phyloP scores from a whole-genome alignment of 2,888 invertebrate genomes.

The Eutolmus rufibarbis region DNA sequence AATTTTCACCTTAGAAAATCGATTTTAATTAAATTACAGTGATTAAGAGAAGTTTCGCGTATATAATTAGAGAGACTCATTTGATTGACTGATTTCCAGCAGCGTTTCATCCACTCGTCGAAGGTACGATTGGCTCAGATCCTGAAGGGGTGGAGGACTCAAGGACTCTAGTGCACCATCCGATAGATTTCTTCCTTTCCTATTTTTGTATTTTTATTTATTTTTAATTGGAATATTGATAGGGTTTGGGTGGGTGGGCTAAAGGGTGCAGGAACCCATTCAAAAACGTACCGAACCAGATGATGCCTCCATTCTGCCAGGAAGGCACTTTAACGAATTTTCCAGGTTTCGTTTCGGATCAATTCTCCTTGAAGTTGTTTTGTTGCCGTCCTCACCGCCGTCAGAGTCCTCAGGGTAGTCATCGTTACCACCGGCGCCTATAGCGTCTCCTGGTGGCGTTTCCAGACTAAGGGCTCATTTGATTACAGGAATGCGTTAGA shows the following conservation, averaged over 20 bases:
- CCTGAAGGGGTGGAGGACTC: neutral
- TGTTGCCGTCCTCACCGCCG: neutral
- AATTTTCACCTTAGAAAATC: conserved; percentile 40
- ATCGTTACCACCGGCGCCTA: neutral
- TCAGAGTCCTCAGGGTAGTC: neutral
- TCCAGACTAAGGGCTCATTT: neutral
- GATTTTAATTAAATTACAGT: conserved; percentile 48
- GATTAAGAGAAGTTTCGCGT: conserved; percentile 47
- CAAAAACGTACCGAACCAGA: neutral
- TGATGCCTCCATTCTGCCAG: neutral
- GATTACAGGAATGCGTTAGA: conserved; percentile 5
- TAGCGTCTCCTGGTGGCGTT: neutral
- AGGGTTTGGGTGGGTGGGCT: neutral
- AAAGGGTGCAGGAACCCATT: neutral
- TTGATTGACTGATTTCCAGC: conserved; percentile 46
- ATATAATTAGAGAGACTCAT: conserved; percentile 47
- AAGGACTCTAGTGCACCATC: neutral
- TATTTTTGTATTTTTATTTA: neutral
- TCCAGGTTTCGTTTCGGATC: neutral
- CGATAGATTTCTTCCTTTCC: neutral
- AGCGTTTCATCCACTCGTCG: conserved; percentile 29
- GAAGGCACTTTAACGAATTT: neutral
- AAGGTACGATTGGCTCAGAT: neutral
- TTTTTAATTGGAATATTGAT: conserved; percentile 30
- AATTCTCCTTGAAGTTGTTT: neutral